Base-by-base conservation (phyloP, 2,113 vertebrate species). In the Alaudala cheleensis region DNA sequence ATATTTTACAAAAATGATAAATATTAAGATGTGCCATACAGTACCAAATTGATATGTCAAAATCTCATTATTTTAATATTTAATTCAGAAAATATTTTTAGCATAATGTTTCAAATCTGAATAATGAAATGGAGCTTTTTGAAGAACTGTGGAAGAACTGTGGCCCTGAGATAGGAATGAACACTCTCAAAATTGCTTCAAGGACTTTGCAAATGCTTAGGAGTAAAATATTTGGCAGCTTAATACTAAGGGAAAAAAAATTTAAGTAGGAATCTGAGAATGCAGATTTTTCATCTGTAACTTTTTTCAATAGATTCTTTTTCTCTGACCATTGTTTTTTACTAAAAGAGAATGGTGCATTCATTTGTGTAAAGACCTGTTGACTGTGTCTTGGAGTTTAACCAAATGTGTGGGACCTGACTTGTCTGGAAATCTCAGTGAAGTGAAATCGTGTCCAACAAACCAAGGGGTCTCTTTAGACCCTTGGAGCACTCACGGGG, bases 231-330 rank as follows among this genome's bases (percentile, higher is more conserved):
- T 39, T 64, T 34, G 11, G 25, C 14, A 83, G 10, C 14, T 42
- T n/a, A 71, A 62, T 45, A n/a, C 1, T 2, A 6, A 19, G 8
- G 19, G 1, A 3, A 33, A 19, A 42, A 42, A 22, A 3, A 39
- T 34, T 39, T 37, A 40, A 22, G 25, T 23, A 47, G 37, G n/a
- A 69, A 64, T 18, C 54, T 44, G 45, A 84, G 25, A 54, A 64
- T 13, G 11, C 4, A 47, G 7, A 6, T 10, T 37, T 86, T 62
- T 67, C 6, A 37, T 69, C 72, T 86, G 49, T 49, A n/a, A 16
- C 8, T 78, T 61, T 25, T 66, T 72, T 14, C 1, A 71, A 50
- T 34, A 54, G 8, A 8, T 37, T 60, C 2, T 61, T 22, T 53
- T 76, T 72, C 4, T 53, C 24, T 28, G 13, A 18, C 7, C 10